Base-by-base conservation (phyloP, 2,888 invertebrate species). In the Melinaea menophilus region DNA sequence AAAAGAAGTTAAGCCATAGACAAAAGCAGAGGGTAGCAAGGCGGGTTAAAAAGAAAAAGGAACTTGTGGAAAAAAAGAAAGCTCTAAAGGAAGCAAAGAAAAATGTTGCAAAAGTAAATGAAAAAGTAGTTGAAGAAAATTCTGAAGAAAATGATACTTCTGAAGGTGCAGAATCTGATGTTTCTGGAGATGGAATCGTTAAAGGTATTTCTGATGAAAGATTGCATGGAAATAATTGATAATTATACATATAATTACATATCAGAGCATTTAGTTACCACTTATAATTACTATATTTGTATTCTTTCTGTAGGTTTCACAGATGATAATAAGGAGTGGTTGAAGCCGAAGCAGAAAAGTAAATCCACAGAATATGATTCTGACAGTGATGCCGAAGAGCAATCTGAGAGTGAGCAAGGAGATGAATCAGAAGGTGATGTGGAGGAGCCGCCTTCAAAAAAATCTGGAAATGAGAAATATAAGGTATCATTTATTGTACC, bases 301-400 rank as follows among this genome's bases (percentile, higher is more conserved):
- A 56, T 12, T 45, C 7, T 61, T 61, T 57, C 76, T 67, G 79
- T 79, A 83, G 94, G 93, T 45, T 95, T 93, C 72, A 92, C 93
- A 54, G 95, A 95, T 88, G 94, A 95, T 13, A 95, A 95, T 74
- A 92, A 93, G 62, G 86, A 89, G 37, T 95, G 95, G 95, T 79
- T 95, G 48, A 95, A 92, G 75, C 93, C 92, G 0, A 94, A 93
- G 77, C 82, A 88, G 68, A 86, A 82, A 75, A 73, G 12, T 82
- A 92, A 82, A 79, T 63, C 63, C 4, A 85, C 77, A 77, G 69
- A 76, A 62, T 56, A 69, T 37, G 73, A 77, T n/a, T 67, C 74
- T 3, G 81, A 81, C 13, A 81, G 78, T 74, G 78, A 73, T 69
- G 75, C 70, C 58, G 77, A 81, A 55, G 79, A 77, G 73, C 79